Percentiles rank a stretch among this genome's conserved stretches.
These are phyloP conservation scores for Trypoxylon attenuatum DNA, from an alignment of 2,888 invertebrate species.

Conservation along the genomic window DNA sequence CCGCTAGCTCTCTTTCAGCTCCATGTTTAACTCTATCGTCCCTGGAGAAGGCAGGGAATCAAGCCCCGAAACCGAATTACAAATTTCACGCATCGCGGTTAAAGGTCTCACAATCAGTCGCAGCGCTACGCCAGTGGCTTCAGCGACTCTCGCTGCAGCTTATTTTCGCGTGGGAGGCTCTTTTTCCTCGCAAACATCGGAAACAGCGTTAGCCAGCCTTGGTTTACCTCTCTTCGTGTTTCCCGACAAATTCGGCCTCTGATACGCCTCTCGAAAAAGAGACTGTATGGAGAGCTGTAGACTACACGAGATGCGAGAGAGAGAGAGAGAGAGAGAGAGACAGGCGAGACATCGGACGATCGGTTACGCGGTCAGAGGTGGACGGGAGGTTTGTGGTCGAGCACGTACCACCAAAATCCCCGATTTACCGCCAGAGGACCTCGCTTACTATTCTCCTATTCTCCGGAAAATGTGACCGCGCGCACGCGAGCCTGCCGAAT, in stretches of 20 bases:
- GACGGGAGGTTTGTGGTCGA: constrained; percentile 26
- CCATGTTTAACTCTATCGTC: constrained; percentile 37
- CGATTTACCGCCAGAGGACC: constrained; percentile 50
- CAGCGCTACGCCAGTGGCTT: too few relatives aligned
- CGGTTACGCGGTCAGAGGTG: too few relatives aligned
- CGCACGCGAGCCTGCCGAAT: constrained; percentile 7
- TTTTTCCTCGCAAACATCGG: constrained; percentile 23
- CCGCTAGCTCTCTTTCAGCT: constrained; percentile 31
- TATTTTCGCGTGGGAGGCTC: constrained; percentile 14
- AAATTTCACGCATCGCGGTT: constrained; percentile 45
- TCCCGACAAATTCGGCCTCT: too few relatives aligned
- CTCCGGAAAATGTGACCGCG: constrained; percentile 29
- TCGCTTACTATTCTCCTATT: constrained; percentile 40
- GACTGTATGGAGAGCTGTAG: too few relatives aligned
- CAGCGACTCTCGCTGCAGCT: too few relatives aligned
- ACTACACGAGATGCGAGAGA: too few relatives aligned
- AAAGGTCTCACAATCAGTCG: constrained; percentile 19
- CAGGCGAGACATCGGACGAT: constrained; percentile 43
- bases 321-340: too few relatives aligned
- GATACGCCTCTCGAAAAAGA: too few relatives aligned
- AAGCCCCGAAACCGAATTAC: constrained; percentile 43
- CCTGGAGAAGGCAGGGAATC: constrained; percentile 17
- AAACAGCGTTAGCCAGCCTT: too few relatives aligned
- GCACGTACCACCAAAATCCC: constrained; percentile 52
- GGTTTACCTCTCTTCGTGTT: constrained; percentile 7